Conservation (phyloP, 2,113 vertebrate genomes). For the Platichthys stellatus region DNA sequence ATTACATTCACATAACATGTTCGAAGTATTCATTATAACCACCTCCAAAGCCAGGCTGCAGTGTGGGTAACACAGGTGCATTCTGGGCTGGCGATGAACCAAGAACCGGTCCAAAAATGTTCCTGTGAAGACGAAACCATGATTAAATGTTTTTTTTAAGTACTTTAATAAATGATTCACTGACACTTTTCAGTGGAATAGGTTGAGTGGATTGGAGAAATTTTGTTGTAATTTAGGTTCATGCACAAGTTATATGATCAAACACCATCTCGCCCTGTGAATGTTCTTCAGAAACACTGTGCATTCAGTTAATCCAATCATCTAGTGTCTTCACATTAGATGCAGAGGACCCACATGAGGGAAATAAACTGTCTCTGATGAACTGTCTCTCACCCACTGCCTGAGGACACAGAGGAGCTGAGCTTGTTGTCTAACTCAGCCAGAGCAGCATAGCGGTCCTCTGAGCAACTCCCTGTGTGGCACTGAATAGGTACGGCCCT, state of each 20-base stretch:
- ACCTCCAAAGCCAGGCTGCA: slow-evolving; percentile 94
- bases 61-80: slow-evolving; percentile 86
- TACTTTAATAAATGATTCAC: neutral
- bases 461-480: slow-evolving; percentile 76
- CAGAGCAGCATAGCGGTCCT: slow-evolving; percentile 94
- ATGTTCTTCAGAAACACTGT: neutral
- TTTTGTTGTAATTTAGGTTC: too few species aligned
- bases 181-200: neutral
- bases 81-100: slow-evolving; percentile 88
- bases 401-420: slow-evolving; percentile 85
- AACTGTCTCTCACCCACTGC: slow-evolving; percentile 84
- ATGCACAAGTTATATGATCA: neutral
- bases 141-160: neutral
- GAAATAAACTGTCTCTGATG: slow-evolving; percentile 1
- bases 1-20: neutral
- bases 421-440: slow-evolving; percentile 93
- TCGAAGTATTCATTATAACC: slow-evolving; percentile 14
- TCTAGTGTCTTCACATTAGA: neutral
- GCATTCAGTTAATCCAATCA: neutral
- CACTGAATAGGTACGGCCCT: slow-evolving; percentile 82
- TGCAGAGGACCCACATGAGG: neutral
- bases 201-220: neutral
- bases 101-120: slow-evolving; percentile 90
- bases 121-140: slow-evolving; percentile 76
- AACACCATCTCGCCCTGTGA: neutral